Evolutionary conservation across 1,140 invertebrate species (phyloP), one percentile per base, ranked within the genome.

Genomic region (Pemphigus obesinymphae): DNA sequence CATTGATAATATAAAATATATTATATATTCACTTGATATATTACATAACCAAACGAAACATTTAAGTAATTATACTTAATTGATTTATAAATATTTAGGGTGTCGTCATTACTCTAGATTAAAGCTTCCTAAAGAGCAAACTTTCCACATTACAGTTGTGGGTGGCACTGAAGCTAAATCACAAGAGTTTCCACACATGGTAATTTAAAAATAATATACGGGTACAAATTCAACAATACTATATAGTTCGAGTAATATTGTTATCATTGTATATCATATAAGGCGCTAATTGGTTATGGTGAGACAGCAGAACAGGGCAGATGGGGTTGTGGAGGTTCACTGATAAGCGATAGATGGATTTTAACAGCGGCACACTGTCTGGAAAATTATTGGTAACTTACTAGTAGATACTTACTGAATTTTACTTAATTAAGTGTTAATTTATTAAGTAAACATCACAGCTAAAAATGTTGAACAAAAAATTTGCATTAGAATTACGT

Each of bases 161-260:
- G 20, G 31, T 37, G 58, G 29, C 29, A 15, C 13, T 0, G 58
- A 61, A 1, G 70, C 70, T n/a, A 53, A 50, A 50, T 26, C 45
- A 15, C 48, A 31, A 17, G 70, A 73, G 31, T 73, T 50, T 20
- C 70, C 70, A 20, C 70, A 73, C n/a, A 73, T 73, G 43, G 70
- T 53, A 34, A 17, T 17, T 63, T 20, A 7, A 23, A 11, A n/a
- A 20, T 34, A 34, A 20, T 34, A 34, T 8, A 6, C 23, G 5
- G 7, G 15, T 17, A 53, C 0, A 20, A 34, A 0, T 63, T 20
- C 61, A 20, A 15, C 45, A 15, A 15, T 1, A 3, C 11, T 61
- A 31, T 2, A 61, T 29, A 58, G 15, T 17, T 31, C 2, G 1
- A 37, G 6, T n/a, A 40, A 37, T 70, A 43, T 45, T 15, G 13